Percentiles rank a stretch among this genome's conserved stretches.
phyloP scores from a whole-genome alignment of 2,113 vertebrate species.

The Megaceryle maxima region DNA sequence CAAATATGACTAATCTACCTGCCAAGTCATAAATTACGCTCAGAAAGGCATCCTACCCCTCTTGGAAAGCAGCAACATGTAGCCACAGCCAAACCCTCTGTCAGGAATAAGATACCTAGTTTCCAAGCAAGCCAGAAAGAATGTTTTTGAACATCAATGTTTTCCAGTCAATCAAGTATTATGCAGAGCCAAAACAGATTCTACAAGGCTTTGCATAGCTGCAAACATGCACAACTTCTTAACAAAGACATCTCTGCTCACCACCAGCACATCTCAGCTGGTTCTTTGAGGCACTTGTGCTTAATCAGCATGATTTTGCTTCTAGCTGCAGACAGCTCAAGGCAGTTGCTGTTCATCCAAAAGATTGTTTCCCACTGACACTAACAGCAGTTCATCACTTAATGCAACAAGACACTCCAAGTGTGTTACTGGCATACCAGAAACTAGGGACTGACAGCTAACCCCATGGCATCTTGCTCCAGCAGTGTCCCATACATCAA shows the following conservation, averaged over 20 bases:
- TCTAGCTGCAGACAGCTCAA: neutral
- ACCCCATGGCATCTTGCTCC: neutral
- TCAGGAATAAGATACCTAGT: neutral
- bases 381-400: neutral
- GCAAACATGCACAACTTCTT: neutral
- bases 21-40: neutral
- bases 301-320: neutral
- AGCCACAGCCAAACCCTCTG: neutral
- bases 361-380: constrained; percentile 32
- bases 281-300: neutral
- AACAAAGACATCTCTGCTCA: neutral
- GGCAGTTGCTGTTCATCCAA: neutral
- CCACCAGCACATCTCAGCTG: neutral
- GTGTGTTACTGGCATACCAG: neutral
- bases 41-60: neutral
- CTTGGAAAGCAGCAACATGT: neutral
- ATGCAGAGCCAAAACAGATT: neutral
- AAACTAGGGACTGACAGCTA: neutral
- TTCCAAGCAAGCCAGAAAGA: neutral
- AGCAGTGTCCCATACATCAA: constrained; percentile 13
- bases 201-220: neutral
- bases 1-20: too few species aligned
- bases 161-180: neutral
- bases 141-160: neutral
- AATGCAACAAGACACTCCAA: neutral